Base-by-base conservation (phyloP, 1,140 invertebrate species). In the Branchinecta lindahli region DNA sequence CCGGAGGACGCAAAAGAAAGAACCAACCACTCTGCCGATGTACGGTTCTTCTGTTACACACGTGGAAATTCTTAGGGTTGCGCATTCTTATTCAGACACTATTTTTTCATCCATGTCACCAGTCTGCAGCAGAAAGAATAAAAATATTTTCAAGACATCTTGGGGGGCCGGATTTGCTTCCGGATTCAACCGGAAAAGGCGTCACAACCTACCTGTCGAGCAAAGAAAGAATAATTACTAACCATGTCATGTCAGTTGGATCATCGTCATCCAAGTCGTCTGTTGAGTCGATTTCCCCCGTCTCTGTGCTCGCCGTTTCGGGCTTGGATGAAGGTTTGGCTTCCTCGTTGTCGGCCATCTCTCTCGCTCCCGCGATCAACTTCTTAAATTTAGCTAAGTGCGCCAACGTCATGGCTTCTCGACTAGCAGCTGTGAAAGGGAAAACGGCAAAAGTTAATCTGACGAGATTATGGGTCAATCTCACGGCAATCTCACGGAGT, bases 301-400 rank as follows among this genome's bases (percentile, higher is more conserved):
- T 74, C 73, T 80, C 77, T 74, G 74, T 76, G 73, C 77, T 69
- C 66, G 45, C 15, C 6, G 44, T 45, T 46, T 69, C 12, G n/a
- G n/a, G 44, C n/a, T 21, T 44, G 44, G 8, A 45, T 8, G n/a
- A 7, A 45, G 15, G 8, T 45, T n/a, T 20, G 45, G 76, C 75
- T 44, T 77, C 76, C 61, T 78, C 74, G 18, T 77, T 75, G 47
- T 73, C 74, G 70, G 71, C 70, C 72, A 84, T 84, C 73, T 88
- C 83, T 76, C 87, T 88, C 0, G 84, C 84, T 6, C 80, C 81
- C 66, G 84, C 81, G 44, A 96, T 78, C 79, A 90, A 92, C 5
- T 81, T 85, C 77, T 87, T 87, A 76, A 98, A 97, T 78, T 91
- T 91, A 0, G 85, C 84, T 61, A 97, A 78, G 44, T 96, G 76